Evolutionary conservation across 2,113 vertebrate genomes (phyloP).

Genomic region (Toxotes chatareus): DNA sequence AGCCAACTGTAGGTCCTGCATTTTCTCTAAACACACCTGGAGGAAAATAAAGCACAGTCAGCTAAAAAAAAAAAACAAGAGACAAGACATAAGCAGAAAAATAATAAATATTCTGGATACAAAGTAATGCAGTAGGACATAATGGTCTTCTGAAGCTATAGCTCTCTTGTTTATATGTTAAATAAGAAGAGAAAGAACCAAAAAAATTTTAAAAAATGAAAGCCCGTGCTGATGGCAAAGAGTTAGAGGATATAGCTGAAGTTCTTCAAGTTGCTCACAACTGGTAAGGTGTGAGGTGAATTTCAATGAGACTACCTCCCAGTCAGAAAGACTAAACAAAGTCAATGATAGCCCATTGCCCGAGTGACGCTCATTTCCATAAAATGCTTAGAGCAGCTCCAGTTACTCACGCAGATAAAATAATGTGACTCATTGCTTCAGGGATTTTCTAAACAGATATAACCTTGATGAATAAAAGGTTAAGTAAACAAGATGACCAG

Average conservation of each 20-base stretch:
- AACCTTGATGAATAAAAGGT: constrained; percentile 66
- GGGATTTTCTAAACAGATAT: constrained; percentile 53
- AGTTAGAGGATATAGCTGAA: constrained; percentile 28
- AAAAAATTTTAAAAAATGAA: constrained; percentile 15
- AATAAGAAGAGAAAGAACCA: not conserved
- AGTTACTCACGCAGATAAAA: constrained; percentile 70
- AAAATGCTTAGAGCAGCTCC: constrained; percentile 64
- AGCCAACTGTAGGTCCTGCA: constrained; percentile 95
- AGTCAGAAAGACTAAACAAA: constrained; percentile 64
- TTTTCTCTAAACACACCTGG: constrained; percentile 95
- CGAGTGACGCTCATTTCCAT: constrained; percentile 70
- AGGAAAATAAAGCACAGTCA: constrained; percentile 19
- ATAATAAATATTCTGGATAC: constrained; percentile 4
- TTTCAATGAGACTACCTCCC: constrained; percentile 72
- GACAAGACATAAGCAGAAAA: not conserved
- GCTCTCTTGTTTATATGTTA: not conserved
- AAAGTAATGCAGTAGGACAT: not conserved
- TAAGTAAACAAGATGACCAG: constrained; percentile 41
- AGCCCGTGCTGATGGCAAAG: constrained; percentile 22
- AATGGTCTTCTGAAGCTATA: not conserved
- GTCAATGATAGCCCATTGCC: constrained; percentile 68
- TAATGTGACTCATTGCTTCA: constrained; percentile 64
- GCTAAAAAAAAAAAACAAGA: constrained; percentile 7
- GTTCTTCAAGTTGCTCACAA: constrained; percentile 29
- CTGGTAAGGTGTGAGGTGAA: constrained; percentile 61